These are phyloP conservation scores for Nothobranchius kuhntae DNA, from an alignment of 2,113 vertebrate genomes.

Conservation along the genomic window DNA sequence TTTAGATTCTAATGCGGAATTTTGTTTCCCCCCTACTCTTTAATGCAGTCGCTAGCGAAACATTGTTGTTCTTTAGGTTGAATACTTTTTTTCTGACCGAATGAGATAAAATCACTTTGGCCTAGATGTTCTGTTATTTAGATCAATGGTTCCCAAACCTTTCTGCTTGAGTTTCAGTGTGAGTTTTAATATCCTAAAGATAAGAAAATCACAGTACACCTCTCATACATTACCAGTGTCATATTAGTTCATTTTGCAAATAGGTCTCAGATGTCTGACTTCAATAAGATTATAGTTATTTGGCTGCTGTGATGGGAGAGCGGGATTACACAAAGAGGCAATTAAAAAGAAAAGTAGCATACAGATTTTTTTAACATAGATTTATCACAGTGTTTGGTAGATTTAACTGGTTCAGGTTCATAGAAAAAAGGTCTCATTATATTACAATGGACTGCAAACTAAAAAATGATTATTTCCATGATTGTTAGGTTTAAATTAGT, in stretches of 20 bases:
- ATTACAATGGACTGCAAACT: background rate
- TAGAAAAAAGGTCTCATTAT: background rate
- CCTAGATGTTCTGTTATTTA: no score
- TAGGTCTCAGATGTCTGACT: conserved; percentile 51
- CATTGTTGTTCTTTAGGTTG: background rate
- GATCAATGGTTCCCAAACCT: no score
- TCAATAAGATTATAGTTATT: conserved; percentile 65
- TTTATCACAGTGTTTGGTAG: background rate
- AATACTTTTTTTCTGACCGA: no score
- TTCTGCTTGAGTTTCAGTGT: no score
- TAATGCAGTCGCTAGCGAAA: background rate
- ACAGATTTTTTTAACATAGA: conserved; percentile 11
- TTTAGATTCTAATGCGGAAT: background rate
- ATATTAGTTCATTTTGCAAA: conserved; percentile 66
- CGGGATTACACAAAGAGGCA: conserved; percentile 41
- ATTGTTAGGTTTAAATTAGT: background rate
- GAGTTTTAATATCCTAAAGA: conserved; percentile 39
- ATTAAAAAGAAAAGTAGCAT: conserved; percentile 9
- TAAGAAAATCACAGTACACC: conserved; percentile 52
- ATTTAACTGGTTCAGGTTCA: background rate
- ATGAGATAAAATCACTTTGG: no score
- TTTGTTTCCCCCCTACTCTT: background rate
- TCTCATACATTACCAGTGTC: conserved; percentile 41
- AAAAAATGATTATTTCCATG: background rate
- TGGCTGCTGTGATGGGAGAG: conserved; percentile 49